A percentile compares a stretch with the other conserved stretches of the same genome.
Evolutionary conservation across 2,113 vertebrate genomes (phyloP).

Genomic region (Ondatra zibethicus): DNA sequence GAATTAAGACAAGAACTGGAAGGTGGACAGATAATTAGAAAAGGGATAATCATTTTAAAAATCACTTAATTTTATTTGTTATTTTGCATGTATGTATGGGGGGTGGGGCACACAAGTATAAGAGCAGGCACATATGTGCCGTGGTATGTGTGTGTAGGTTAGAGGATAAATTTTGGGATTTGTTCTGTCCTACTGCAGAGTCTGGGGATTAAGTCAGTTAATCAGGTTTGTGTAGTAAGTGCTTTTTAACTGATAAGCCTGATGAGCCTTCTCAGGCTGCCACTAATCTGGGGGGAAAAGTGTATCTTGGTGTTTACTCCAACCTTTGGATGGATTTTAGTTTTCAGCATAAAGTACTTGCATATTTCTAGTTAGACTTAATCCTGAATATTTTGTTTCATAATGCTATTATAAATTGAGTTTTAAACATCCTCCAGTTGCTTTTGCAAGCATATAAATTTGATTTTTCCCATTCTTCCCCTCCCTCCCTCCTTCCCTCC

Average conservation of each 20-base stretch:
- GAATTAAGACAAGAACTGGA: neutral
- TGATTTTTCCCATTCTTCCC: neutral
- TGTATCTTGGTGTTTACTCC: neutral
- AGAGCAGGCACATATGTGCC: neutral
- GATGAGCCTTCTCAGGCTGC: too few relatives aligned
- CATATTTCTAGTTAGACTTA: neutral
- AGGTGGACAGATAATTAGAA: neutral
- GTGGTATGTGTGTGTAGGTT: neutral
- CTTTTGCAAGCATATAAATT: neutral
- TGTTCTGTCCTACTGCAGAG: neutral
- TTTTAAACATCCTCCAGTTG: neutral
- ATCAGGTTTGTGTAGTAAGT: neutral
- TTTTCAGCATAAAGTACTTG: neutral
- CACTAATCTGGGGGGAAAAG: neutral
- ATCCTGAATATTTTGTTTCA: neutral
- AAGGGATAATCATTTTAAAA: neutral
- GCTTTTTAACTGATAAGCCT: neutral
- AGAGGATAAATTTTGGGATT: neutral
- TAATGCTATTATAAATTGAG: neutral
- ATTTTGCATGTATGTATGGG: neutral
- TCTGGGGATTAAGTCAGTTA: neutral
- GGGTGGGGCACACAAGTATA: neutral
- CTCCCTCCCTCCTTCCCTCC: too few relatives aligned
- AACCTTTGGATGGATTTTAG: neutral
- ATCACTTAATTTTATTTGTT: neutral